Evolutionary conservation across 2,113 vertebrate genomes (phyloP), one percentile per base, ranked within the genome.

Genomic region (Eulemur rufifrons): DNA sequence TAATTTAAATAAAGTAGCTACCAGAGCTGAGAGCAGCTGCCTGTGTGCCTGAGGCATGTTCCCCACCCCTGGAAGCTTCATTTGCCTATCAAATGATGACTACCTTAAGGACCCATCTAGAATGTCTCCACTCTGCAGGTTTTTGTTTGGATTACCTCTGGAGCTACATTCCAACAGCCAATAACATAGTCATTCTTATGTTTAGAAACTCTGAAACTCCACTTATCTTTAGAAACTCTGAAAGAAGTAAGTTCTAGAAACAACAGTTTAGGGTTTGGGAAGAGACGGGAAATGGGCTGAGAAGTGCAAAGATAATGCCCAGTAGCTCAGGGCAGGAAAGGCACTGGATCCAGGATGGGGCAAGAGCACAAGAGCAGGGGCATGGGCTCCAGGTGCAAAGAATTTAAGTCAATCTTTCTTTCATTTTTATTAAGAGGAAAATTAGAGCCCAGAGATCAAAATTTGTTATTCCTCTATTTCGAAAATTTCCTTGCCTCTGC

Each of bases 221-320:
- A 83, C 29, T 97, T 81, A 32, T 34, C 92, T 89, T 66, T 59
- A 88, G 87, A 84, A 85, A 87, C 47, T 96, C 96, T 81, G 63
- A 42, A 80, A 92, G 77, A 81, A 90, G 56, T 59, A 95, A 95
- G 32, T 54, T 95, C 66, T 77, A 92, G 80, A 80, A 82, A 27
- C 50, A 56, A 39, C n/a, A 84, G n/a, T 74, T 74, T 8, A 12
- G 29, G 25, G 25, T 59, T 81, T 45, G 59, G 54, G 18, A 37
- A 93, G 45, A 45, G n/a, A 34, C 9, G 2, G 21, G 20, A 2
- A 27, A 5, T 14, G 7, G 2, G 17, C 45, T 76, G 29, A 20
- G 11, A 52, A 42, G 25, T 9, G 13, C 25, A 17, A 34, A 17
- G 56, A 39, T 37, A 20, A 68, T 9, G 3, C 17, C 17, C n/a